Evolutionary conservation across 37 sponge, comb jelly and placozoan genomes (phyloP), one percentile per base, ranked within the genome.

Genomic region (Haliclona indistincta): DNA sequence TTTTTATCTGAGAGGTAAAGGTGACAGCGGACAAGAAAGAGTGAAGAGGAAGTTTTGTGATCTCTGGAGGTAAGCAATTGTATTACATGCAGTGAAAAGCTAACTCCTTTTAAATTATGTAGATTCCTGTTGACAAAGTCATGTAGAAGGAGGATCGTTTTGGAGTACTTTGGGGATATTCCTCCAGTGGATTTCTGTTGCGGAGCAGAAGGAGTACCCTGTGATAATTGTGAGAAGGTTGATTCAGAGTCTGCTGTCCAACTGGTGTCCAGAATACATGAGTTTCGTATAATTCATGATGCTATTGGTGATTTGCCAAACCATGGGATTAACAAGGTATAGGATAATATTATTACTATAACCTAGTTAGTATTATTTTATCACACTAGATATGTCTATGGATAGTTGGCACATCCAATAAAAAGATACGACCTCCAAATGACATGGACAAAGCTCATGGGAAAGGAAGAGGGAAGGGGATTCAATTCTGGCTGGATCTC

Each of bases 121-220:
- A 60, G 62, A 30, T 60, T 60, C 23, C 23, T 60, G 62, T 22
- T 60, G 62, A 60, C 62, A 60, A 60, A 60, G 25, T 60, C 62
- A 60, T 60, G 62, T 20, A 60, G 23, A 60, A 60, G 62, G 23
- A 60, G 25, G n/a, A 60, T 30, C 11, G 25, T 60, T 60, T 19
- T 60, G 25, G 29, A 60, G 23, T 60, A 60, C 25, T 60, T 60
- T 60, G 62, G 62, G 25, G 62, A 60, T 28, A 30, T 28, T 22
- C 7, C 25, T 7, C 8, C 62, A 8, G 23, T 30, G 20, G 62
- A 60, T 19, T 28, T 30, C 23, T 60, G 62, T 30, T 60, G 62
- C 23, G 25, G 6, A n/a, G 25, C 29, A 8, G 62, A 30, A 28
- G 62, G n/a, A 28, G 23, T 20, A 28, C n/a, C 25, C 25, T 60